Evolutionary conservation across 1,140 invertebrate species (phyloP), one percentile per base, ranked within the genome.

Genomic region (Heliothis virescens): DNA sequence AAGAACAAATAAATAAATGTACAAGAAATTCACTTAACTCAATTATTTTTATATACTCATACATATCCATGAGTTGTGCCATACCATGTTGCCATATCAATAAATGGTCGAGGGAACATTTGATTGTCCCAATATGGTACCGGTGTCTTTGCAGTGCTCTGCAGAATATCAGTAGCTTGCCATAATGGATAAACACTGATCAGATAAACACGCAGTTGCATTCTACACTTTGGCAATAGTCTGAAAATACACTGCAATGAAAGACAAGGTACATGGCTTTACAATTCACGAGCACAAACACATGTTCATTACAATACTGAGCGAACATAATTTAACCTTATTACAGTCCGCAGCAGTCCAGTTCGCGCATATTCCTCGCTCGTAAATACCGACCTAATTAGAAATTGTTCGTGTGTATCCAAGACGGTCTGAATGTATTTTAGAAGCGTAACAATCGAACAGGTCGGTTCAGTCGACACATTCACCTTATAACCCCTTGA

Each of bases 401-500:
- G 69, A 72, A 57, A 72, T 53, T 11, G 69, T 72, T 72, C 34
- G 69, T 53, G 3, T 72, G 47, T 57, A 41, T n/a, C 26, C 15
- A 57, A 55, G 48, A 26, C 57, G 48, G 34, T 50, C 4, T 63
- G 13, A 59, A 47, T 69, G 48, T 74, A 69, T 80, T 75, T 67
- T 67, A 63, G 75, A 67, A 72, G 15, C 29, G 67, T 79, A 79
- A 80, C 63, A 79, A 76, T 75, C 55, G 79, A 80, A 78, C 79
- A 67, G 50, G 75, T 76, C 29, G 57, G 47, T 82, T 78, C 85
- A 41, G 34, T 86, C 87, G 85, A 86, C 86, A 87, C 86, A 84
- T 86, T 91, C 86, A 91, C 91, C 90, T 91, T 90, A 91, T 92
- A 90, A 92, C 89, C 89, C 86, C 83, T 91, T 92, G 91, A 92